Percentiles rank a stretch among this genome's conserved stretches.
Conservation (phyloP, 2,888 invertebrate species). For the Lymantria dispar region DNA sequence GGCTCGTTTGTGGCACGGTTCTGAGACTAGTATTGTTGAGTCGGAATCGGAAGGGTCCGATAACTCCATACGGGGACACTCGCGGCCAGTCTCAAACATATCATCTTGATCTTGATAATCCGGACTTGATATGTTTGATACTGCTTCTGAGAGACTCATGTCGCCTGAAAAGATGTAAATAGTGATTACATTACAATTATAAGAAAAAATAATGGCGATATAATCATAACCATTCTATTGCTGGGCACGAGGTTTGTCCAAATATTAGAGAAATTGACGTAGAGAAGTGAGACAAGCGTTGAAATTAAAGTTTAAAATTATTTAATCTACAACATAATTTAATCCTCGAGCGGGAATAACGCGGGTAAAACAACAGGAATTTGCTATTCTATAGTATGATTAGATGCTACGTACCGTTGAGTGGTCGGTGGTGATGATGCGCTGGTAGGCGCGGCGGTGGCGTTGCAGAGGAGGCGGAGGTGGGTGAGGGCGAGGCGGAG, state of each 20-base stretch:
- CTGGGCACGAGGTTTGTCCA: no score
- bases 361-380: background rate
- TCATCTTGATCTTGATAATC: constrained; percentile 95
- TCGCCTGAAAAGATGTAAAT: constrained; percentile 78
- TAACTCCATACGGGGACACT: constrained; percentile 91
- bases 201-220: no score
- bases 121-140: constrained; percentile 94
- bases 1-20: constrained; percentile 84
- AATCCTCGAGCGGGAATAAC: no score
- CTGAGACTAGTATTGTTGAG: constrained; percentile 92
- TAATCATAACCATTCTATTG: no score
- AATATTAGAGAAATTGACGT: no score
- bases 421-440: constrained; percentile 51
- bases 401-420: constrained; percentile 55
- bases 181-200: no score
- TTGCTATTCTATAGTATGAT: no score
- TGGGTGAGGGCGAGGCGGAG: constrained; percentile 85
- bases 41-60: constrained; percentile 95
- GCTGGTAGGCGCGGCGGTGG: constrained; percentile 50
- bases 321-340: no score
- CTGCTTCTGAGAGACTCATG: constrained; percentile 92
- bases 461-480: constrained; percentile 90
- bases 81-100: constrained; percentile 89
- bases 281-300: no score
- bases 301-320: no score